Evolutionary conservation across 2,797 vertebrate species (phyloP), one percentile per base, ranked within the genome.

Genomic region (Sphaeramia orbicularis): DNA sequence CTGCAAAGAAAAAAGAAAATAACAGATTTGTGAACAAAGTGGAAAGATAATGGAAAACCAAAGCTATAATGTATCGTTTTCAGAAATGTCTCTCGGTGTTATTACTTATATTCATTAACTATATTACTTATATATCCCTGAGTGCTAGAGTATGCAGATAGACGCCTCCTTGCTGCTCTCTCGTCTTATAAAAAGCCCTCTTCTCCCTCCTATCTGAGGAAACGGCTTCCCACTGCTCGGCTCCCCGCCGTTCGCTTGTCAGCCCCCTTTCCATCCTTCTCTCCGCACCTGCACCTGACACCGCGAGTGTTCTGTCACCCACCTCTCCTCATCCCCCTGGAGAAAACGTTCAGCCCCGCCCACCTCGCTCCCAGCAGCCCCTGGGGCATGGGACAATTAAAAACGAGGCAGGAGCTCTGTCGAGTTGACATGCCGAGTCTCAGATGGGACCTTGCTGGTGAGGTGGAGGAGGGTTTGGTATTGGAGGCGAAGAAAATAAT

Each of bases 281-380:
- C 89, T 71, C 81, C 73, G 55, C 81, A 81, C 91, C 87, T 85
- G 84, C 86, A 89, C 77, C 87, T 90, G 91, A 93, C 91, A 92
- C 82, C 16, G 81, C 53, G 8, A 87, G 75, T 78, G 74, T 74
- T 90, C 84, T 75, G 69, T 83, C 86, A 80, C 65, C 82, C 80
- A 73, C 60, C 72, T 75, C 72, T 59, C 68, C 66, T 52, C 62
- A 53, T 16, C 71, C 79, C 60, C 65, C 35, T 10, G 47, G 78
- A 75, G 80, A 71, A 86, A 79, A 88, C 52, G 61, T 47, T 77
- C 70, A 71, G 74, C 76, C 65, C 86, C 69, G 40, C 90, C 84
- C 78, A 71, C 57, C 64, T 62, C 48, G 84, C 90, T 90, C 81
- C 89, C 80, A 87, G 90, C 86, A 89, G 81, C 86, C 91, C 86